Evolutionary conservation across 2,113 vertebrate genomes (phyloP), one percentile per base, ranked within the genome.

Genomic region (Plectropomus leopardus): DNA sequence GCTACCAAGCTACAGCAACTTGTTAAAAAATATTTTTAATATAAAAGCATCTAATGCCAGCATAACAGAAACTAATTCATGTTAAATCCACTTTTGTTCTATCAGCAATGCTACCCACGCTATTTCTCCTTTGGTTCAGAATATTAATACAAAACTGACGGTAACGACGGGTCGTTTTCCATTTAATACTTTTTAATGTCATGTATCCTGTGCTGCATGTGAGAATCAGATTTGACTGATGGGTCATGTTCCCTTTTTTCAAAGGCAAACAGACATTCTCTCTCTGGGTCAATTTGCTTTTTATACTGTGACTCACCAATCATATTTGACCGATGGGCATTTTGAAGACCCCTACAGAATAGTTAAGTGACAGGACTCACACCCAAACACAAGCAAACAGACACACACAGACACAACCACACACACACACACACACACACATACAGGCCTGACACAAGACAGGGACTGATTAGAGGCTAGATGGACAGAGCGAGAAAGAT

Each of bases 291-390:
- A 80, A 70, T 75, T 70, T 85, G 54, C 28, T 68, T 79, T 80
- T 76, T 44, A 81, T 83, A 13, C 23, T 63, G 30, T 63, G 54
- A 66, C 70, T 58, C 45, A 74, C 61, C 72, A 76, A 75, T 86
- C 88, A 82, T 48, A 30, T 85, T 55, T 69, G 64, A 85, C 34
- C 26, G 6, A 72, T 58, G 47, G 42, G 53, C 79, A 85, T 78
- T 74, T 74, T 76, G 70, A 86, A 59, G 80, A 76, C 34, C 66
- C 53, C 48, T 61, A 64, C 17, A 60, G 48, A 51, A 73, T 70
- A 19, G 40, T 78, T 80, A 80, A 80, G 72, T 89, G 86, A 84
- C 78, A 84, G 61, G 59, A 61, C 55, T 80, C 68, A 76, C 63
- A 86, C 36, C 30, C 40, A 76, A 60, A 60, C 17, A 48, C 16